Evolutionary conservation across 2,888 invertebrate genomes (phyloP), one percentile per base, ranked within the genome.

Genomic region (Petrolisthes cinctipes): DNA sequence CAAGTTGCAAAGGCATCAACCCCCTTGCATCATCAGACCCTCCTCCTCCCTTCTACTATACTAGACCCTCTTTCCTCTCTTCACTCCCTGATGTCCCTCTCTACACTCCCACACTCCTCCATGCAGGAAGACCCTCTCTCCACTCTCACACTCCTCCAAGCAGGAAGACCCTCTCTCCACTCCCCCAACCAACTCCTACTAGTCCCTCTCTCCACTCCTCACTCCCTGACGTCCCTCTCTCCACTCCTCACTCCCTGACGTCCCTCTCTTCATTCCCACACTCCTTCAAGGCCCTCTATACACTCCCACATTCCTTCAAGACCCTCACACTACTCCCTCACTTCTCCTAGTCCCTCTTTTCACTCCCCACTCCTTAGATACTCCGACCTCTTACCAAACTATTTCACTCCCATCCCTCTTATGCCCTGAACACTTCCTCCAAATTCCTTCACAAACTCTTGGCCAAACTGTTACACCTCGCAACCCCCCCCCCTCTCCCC

Each of bases 121-220:
- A n/a, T 37, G n/a, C 54, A 20, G 20, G 54, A 53, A 20, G 20
- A 56, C 54, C 37, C 78, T 78, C 78, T 54, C 78, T 78, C 54
- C 56, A 53, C 37, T 37, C 56, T 78, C 78, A 51, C 76, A 53
- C 76, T 76, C 76, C n/a, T 23, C n/a, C 76, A n/a, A 11, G n/a
- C 54, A 20, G 20, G 54, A 53, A 20, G 20, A 56, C 54, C 37
- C 78, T 66, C 66, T 66, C 66, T 66, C 17, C 66, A 11, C 17
- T 17, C 11, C 17, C 56, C 54, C 56, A 53, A 54, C 78, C 56
- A 53, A 7, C 14, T 14, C 14, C 61, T 61, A 9, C 14, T 66
- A 11, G 11, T 14, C 14, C 61, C 66, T 66, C 66, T 66, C 66
- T 66, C 17, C 66, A 11, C 17, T 17, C 11, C 17, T 3, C 66